Base-by-base conservation (phyloP, 2,888 invertebrate genomes). In the Eustalomyia histrio region DNA sequence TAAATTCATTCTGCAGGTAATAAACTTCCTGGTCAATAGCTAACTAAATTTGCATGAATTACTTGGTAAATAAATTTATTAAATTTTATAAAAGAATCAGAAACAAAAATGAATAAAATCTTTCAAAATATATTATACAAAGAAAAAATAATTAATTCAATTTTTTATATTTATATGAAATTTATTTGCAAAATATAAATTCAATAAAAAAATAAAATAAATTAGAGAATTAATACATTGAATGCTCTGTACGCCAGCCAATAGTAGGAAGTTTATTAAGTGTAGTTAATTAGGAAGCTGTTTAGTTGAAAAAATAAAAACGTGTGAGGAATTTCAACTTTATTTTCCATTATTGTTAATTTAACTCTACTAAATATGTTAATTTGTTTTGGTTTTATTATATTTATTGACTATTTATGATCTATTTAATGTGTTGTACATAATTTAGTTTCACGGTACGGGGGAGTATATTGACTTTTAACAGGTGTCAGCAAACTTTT, bases 201-300 rank as follows among this genome's bases (percentile, higher is more conserved):
- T n/a, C n/a, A n/a, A n/a, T n/a, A n/a, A n/a, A n/a, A n/a, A n/a
- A n/a, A n/a, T n/a, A n/a, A n/a, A n/a, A n/a, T n/a, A n/a, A n/a
- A n/a, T n/a, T n/a, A n/a, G n/a, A n/a, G n/a, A n/a, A n/a, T n/a
- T n/a, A n/a, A n/a, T n/a, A n/a, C n/a, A n/a, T n/a, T n/a, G n/a
- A n/a, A n/a, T n/a, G n/a, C 29, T 43, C 12, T 63, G 39, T 55
- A 21, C 21, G 24, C 33, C 12, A 39, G 39, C 6, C 39, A 10
- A 4, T 47, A 14, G 43, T 2, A 71, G 71, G 78, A 72, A 71
- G 68, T 74, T 39, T 24, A 17, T 74, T 43, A 35, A 53, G 8
- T 64, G 60, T 69, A 57, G 24, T 73, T 74, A 69, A 81, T 81
- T 81, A 78, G 81, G 81, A 81, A 81, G 81, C 81, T 81, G 80